Base-by-base conservation (phyloP, 2,113 vertebrate genomes). In the Fulmarus glacialis region DNA sequence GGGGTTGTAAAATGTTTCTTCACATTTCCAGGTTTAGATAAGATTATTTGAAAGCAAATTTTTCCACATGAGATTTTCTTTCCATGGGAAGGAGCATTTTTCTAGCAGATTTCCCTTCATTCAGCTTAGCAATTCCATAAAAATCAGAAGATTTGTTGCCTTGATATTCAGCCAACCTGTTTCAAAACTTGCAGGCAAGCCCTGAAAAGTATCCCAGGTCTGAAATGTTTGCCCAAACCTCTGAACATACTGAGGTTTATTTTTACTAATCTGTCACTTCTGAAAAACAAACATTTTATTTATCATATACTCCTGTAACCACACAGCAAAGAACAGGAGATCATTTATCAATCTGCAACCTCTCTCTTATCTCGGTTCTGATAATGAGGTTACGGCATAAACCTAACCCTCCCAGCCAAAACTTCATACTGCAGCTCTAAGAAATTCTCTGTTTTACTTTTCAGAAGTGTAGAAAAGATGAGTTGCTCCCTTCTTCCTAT, bases 391-490 rank as follows among this genome's bases (percentile, higher is more conserved):
- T 84, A 60, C 0, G 0, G 38, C 47, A 43, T 8, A 89, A 95
- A 56, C 50, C 29, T 38, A 63, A 42, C 6, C 3, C 26, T 92
- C 17, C 12, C 9, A 52, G 38, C 15, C 68, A 92, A 78, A 87
- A 56, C 68, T 56, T 87, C 80, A 26, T 21, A 30, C 22, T 55
- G 22, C 55, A 66, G 30, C 29, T 74, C 60, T 78, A 94, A 87
- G 83, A 94, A 91, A 94, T 59, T 81, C 45, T 90, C 91, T 45
- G 30, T 32, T 96, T 96, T 95, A 63, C 88, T 96, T 60, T 96
- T 42, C 67, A 74, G 34, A 75, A 87, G 27, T 22, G 7, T 11
- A 88, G 82, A 92, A 92, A 91, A 77, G 38, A 68, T 56, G 3
- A 86, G 42, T 56, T 89, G 18, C 38, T 78, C 80, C 47, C 24